Conservation (phyloP, 2,797 vertebrate genomes). For the Geotria australis region DNA sequence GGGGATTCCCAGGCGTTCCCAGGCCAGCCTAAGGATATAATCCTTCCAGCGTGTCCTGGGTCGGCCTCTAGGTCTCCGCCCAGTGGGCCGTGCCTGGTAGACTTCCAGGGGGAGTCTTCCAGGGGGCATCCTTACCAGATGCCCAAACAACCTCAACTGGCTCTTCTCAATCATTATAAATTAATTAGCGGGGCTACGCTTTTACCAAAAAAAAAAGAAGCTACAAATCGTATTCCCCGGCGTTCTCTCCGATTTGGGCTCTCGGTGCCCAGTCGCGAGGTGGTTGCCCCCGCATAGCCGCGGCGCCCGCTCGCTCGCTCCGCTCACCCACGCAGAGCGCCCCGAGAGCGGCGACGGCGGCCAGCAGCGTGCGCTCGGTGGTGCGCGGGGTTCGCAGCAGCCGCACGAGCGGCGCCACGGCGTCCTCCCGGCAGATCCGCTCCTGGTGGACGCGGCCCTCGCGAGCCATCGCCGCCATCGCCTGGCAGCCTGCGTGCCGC, state of each 20-base stretch:
- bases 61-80: too few relatives aligned
- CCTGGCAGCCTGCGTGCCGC: constrained; percentile 17
- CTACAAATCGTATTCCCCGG: too few relatives aligned
- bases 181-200: not conserved
- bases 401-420: constrained; percentile 17
- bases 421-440: constrained; percentile 17
- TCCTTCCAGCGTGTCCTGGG: too few relatives aligned
- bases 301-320: too few relatives aligned
- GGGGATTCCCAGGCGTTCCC: too few relatives aligned
- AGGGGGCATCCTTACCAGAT: too few relatives aligned
- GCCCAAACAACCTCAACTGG: too few relatives aligned
- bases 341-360: constrained; percentile 16
- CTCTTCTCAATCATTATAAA: too few relatives aligned
- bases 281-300: not conserved
- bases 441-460: constrained; percentile 17
- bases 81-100: too few relatives aligned
- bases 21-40: too few relatives aligned
- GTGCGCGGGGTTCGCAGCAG: constrained; percentile 12
- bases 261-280: not conserved
- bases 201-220: not conserved
- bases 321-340: constrained; percentile 16
- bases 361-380: constrained; percentile 16
- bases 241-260: too few relatives aligned
- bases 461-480: constrained; percentile 16
- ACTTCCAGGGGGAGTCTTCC: too few relatives aligned